Base-by-base conservation (phyloP, 2,797 vertebrate species). In the Australoheros facetus region DNA sequence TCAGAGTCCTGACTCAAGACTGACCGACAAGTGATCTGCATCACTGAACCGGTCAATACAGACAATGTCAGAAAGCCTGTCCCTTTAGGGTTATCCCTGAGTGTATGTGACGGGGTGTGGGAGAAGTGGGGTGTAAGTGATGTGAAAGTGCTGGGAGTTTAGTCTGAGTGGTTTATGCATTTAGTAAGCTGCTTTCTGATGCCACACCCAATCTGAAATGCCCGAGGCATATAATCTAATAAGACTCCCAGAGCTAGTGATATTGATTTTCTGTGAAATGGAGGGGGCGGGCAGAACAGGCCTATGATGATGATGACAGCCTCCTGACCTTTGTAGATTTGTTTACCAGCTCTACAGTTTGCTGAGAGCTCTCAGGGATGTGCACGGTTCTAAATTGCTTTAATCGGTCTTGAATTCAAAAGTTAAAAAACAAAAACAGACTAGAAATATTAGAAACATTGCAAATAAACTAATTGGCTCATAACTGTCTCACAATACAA, bases 251-350 rank as follows among this genome's bases (percentile, higher is more conserved):
- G 90, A 92, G 91, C 89, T 83, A 87, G 79, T 79, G 83, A 88
- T 93, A 94, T 94, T 89, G 93, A 94, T 94, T 93, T 92, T 92
- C 92, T 92, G 86, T 83, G 77, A 87, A 91, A 91, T 81, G 88
- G 88, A 86, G 81, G 90, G 84, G 82, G 82, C 5, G 73, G 85
- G 86, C 39, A 56, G 79, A 88, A 71, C 77, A 73, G 81, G 81
- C 81, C 89, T 1, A 42, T 82, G 75, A 30, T 81, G 26, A 26
- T 26, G 89, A 89, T 90, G 87, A 90, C 81, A 92, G 85, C 81
- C 91, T 90, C 75, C 85, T 88, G 90, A 91, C 86, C 87, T 92
- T 86, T 89, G 87, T 75, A 78, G 88, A 92, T 92, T 87, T 92
- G 82, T 82, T 92, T 88, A 89, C 87, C 79, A 86, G 89, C 59